phyloP scores from a whole-genome alignment of 1,140 invertebrate genomes.

The Augochlora pura region DNA sequence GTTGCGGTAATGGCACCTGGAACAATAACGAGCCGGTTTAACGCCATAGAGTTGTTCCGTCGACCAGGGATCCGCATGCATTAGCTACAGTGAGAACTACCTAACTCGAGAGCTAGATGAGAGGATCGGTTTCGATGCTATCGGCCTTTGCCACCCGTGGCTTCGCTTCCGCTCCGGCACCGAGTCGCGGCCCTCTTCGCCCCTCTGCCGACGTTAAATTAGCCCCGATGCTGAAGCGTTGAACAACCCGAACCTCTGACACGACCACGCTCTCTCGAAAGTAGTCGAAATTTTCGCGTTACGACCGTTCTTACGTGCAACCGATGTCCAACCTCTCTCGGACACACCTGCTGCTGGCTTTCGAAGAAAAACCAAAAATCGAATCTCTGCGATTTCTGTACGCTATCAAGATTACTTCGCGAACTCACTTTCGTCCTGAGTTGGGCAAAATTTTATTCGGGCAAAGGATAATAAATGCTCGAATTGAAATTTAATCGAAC shows the following conservation, averaged over 20 bases:
- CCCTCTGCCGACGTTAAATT: conserved; percentile 45
- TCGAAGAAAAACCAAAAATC: too few species aligned
- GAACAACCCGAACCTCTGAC: conserved; percentile 38
- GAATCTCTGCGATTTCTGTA: too few species aligned
- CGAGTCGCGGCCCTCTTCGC: conserved; percentile 49
- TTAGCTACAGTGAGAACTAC: conserved; percentile 67
- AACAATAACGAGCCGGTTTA: conserved; percentile 67
- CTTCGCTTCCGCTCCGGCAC: conserved; percentile 68
- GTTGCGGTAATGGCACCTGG: conserved; percentile 67
- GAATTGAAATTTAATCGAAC: too few species aligned
- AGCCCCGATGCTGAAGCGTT: conserved; percentile 39
- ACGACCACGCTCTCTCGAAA: conserved; percentile 25
- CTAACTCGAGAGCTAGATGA: conserved; percentile 64
- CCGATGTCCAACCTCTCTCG: too few species aligned
- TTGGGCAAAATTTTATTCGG: too few species aligned
- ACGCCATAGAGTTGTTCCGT: conserved; percentile 65
- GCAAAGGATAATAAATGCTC: too few species aligned
- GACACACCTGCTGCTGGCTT: too few species aligned
- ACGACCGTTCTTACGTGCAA: too few species aligned
- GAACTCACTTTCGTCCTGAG: too few species aligned
- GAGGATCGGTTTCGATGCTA: conserved; percentile 71
- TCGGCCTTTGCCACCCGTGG: conserved; percentile 67
- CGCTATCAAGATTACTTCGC: too few species aligned
- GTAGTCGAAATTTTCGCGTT: conserved; percentile 12
- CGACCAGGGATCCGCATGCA: conserved; percentile 61